Evolutionary conservation across 2,888 invertebrate genomes (phyloP), one percentile per base, ranked within the genome.

Genomic region (Lamproptera curius): DNA sequence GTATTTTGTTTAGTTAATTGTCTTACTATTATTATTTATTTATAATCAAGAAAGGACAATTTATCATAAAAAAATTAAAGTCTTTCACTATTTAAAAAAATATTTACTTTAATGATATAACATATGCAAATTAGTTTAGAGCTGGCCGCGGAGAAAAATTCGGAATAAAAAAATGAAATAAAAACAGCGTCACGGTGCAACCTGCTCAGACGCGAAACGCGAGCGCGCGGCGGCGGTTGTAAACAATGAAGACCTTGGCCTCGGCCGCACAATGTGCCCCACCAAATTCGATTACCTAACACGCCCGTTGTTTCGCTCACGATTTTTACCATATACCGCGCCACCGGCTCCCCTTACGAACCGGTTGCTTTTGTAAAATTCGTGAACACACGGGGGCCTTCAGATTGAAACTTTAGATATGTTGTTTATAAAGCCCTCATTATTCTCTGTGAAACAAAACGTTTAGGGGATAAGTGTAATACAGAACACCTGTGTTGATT

Each of bases 191-290:
- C 37, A 38, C 44, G 40, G 15, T 40, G 49, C 44, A 49, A 44
- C 36, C 39, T 17, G 44, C 39, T 33, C 26, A 28, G 40, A 40
- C 44, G 37, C 38, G 23, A 33, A 46, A 51, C 33, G 42, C 42
- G 46, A 37, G 41, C 42, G 20, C 51, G 46, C 34, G 45, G 38
- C 48, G 52, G 50, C 46, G 50, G 50, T 55, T 60, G 83, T 86
- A 85, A 87, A 87, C 85, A 87, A 69, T 62, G 41, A 56, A 69
- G 80, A 67, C 86, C 86, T 87, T 86, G 86, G 83, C 84, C 82
- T 73, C 75, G 65, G 56, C 52, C 55, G 66, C 70, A 85, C 82
- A 85, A 84, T 84, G 70, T 79, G 75, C 74, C 75, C 70, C 77
- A 73, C 78, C 68, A 76, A 81, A 85, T 82, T 81, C 75, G 78